phyloP scores from a whole-genome alignment of 30 jellyfish, hydroid and myxozoan species.

The Aurelia coerulea region DNA sequence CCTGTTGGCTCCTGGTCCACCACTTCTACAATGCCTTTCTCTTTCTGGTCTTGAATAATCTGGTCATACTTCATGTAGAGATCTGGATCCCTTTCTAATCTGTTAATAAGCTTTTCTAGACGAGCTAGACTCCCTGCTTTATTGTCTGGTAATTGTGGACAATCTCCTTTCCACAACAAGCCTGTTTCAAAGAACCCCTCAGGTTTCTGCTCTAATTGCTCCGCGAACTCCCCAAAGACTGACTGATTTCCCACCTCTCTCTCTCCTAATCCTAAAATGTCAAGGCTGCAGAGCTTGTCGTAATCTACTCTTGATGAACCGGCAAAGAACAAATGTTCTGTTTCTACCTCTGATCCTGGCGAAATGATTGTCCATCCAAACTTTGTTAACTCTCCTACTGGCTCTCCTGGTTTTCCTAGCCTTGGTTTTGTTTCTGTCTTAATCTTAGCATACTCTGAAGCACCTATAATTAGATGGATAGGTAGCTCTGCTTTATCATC shows the following conservation, averaged over 20 bases:
- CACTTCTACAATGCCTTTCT: no score
- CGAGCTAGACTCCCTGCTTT: constrained; percentile 16
- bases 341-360: constrained; percentile 47
- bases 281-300: constrained; percentile 30
- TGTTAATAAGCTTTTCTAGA: constrained; percentile 36
- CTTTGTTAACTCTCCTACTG: constrained; percentile 50
- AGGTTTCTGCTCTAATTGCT: constrained; percentile 11
- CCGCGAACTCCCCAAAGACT: not conserved
- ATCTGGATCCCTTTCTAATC: constrained; percentile 63
- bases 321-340: constrained; percentile 1
- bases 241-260: constrained; percentile 3
- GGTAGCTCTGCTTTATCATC: constrained; percentile 58
- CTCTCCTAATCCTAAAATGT: constrained; percentile 29
- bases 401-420: constrained; percentile 55
- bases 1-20: constrained; percentile 42
- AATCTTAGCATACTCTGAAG: constrained; percentile 36
- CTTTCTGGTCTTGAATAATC: constrained; percentile 64
- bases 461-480: constrained; percentile 57
- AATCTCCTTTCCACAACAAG: constrained; percentile 60
- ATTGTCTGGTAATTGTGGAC: constrained; percentile 45
- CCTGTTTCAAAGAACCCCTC: constrained; percentile 80
- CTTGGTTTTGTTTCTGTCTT: constrained; percentile 27
- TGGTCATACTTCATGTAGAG: constrained; percentile 49
- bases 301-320: constrained; percentile 2
- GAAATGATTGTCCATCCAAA: constrained; percentile 46